phyloP scores from a whole-genome alignment of 2,888 invertebrate species.

The Oscheius sp. region DNA sequence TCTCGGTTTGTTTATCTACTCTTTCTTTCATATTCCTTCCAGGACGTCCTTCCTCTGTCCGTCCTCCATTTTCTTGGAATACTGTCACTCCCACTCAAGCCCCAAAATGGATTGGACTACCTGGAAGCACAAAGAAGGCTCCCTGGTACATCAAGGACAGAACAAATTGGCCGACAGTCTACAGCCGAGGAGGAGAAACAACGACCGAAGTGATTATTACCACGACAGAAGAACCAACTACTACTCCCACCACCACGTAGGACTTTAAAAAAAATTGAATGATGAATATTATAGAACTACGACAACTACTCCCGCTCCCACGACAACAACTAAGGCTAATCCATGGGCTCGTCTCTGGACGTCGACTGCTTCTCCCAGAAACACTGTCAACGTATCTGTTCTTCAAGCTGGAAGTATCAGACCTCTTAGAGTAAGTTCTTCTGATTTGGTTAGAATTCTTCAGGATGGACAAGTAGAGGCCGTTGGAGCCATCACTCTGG shows the following conservation, averaged over 20 bases:
- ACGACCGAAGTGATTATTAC: conserved; percentile 31
- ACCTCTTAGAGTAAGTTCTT: conserved; percentile 49
- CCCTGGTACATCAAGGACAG: conserved; percentile 67
- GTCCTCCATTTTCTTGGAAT: conserved; percentile 59
- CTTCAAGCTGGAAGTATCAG: conserved; percentile 63
- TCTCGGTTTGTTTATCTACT: neutral
- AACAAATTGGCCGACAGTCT: conserved; percentile 54
- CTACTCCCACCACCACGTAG: conserved; percentile 41
- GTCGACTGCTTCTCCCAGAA: conserved; percentile 55
- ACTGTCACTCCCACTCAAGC: conserved; percentile 60
- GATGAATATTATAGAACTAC: conserved; percentile 33
- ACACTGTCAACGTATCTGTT: conserved; percentile 62
- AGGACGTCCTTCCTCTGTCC: conserved; percentile 39
- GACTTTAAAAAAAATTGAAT: conserved; percentile 2
- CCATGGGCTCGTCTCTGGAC: conserved; percentile 65
- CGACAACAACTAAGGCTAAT: conserved; percentile 42
- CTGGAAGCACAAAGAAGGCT: conserved; percentile 51
- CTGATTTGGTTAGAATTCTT: neutral
- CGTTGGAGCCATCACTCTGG: conserved; percentile 63
- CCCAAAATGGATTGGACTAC: conserved; percentile 36
- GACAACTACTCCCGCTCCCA: conserved; percentile 33
- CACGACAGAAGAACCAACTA: conserved; percentile 32
- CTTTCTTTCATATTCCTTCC: neutral
- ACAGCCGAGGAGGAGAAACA: conserved; percentile 50
- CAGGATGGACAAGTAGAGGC: conserved; percentile 65